phyloP scores from a whole-genome alignment of 2,888 invertebrate genomes.

The Loripinus fragilis region DNA sequence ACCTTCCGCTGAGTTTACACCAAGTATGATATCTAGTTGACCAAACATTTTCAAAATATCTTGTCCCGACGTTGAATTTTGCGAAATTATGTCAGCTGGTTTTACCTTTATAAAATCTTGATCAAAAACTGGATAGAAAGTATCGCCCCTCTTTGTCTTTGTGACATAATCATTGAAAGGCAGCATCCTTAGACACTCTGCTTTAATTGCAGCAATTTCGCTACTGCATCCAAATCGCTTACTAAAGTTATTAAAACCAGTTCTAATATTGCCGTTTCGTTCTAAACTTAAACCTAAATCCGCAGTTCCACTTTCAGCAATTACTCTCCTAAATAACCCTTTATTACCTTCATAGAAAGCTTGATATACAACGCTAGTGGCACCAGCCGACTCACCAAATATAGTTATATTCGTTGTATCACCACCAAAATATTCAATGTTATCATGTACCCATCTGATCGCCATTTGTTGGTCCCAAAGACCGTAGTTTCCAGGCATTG shows the following conservation, averaged over 20 bases:
- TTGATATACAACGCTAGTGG: background rate
- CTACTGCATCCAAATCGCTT: background rate
- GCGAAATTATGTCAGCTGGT: background rate
- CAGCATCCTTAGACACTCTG: background rate
- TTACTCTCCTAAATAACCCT: background rate
- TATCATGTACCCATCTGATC: background rate
- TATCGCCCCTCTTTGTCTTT: background rate
- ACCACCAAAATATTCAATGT: background rate
- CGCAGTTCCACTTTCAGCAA: background rate
- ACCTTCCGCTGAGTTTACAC: background rate
- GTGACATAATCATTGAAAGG: background rate
- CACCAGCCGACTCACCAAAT: background rate
- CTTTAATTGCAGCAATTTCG: background rate
- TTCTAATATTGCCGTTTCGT: background rate
- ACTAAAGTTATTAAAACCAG: background rate
- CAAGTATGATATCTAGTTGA: background rate
- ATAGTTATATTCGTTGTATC: background rate
- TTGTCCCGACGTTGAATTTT: background rate
- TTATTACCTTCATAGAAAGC: background rate
- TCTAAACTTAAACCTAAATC: background rate
- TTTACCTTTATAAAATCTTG: background rate
- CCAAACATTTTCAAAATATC: background rate
- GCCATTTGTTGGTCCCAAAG: conserved; percentile 2
- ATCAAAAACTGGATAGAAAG: conserved; percentile 2
- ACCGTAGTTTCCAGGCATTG: background rate